Conservation (phyloP, 2,797 vertebrate genomes). For the Phalloptychus januarius region DNA sequence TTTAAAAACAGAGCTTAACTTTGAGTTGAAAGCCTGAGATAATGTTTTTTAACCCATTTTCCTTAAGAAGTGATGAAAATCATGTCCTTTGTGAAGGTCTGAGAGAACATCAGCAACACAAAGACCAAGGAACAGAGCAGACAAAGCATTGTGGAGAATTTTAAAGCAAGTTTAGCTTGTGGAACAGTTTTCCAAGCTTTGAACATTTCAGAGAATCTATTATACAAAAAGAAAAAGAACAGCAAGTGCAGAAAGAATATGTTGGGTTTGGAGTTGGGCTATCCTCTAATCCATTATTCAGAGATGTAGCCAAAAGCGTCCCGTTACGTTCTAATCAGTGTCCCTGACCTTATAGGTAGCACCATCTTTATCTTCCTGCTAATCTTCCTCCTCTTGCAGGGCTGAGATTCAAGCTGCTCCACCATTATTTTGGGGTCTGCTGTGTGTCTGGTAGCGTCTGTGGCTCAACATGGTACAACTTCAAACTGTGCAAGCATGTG, state of each 20-base stretch:
- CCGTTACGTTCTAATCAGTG: not conserved
- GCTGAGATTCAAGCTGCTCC: constrained; percentile 1
- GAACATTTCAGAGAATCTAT: not conserved
- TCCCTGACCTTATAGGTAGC: not conserved
- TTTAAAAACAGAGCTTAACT: not conserved
- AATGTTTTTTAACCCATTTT: not conserved
- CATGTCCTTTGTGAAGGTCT: not conserved
- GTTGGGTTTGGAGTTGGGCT: no score
- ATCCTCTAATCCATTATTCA: not conserved
- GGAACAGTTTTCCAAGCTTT: not conserved
- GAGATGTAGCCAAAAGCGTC: not conserved
- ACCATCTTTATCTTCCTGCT: not conserved
- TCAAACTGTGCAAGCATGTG: constrained; percentile 65
- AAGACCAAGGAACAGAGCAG: not conserved
- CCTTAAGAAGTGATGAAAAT: no score
- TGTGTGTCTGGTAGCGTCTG: constrained; percentile 19
- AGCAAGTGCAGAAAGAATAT: not conserved
- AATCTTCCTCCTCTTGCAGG: constrained; percentile 3
- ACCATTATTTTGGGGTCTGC: constrained; percentile 11
- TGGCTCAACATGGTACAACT: constrained; percentile 35
- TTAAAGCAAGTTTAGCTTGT: not conserved
- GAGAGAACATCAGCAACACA: not conserved
- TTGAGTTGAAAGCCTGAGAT: no score
- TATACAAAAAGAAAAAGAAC: not conserved
- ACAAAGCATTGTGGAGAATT: not conserved